A percentile compares a stretch with the other conserved stretches of the same genome.
These are phyloP conservation scores for Pterocles burchelli DNA, from an alignment of 2,113 vertebrate species.

Conservation along the genomic window DNA sequence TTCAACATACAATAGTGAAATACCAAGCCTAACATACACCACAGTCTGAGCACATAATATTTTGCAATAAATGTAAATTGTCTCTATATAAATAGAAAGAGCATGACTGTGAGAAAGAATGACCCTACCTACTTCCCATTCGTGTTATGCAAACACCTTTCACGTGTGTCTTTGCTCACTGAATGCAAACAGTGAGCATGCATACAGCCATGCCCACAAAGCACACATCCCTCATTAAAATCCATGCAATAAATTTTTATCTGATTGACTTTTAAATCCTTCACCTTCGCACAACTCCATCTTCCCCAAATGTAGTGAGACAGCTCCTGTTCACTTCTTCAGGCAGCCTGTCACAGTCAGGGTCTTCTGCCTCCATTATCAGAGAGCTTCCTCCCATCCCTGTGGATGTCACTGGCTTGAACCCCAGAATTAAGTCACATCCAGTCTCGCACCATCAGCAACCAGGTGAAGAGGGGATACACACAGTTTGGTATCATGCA, in stretches of 20 bases:
- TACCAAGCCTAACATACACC: neutral
- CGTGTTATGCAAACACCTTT: conserved; percentile 61
- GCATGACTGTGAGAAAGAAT: conserved; percentile 7
- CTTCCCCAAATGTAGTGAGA: neutral
- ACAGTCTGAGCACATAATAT: conserved; percentile 20
- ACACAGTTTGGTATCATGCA: neutral
- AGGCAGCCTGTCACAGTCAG: neutral
- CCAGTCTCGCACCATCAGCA: neutral
- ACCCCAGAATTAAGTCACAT: neutral
- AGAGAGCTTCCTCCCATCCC: neutral
- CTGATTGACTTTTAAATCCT: conserved; percentile 59
- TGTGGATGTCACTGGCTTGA: neutral
- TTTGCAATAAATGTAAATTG: conserved; percentile 50
- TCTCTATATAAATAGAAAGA: conserved; percentile 22
- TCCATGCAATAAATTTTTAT: conserved; percentile 47
- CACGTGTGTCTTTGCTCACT: conserved; percentile 49
- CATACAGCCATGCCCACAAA: conserved; percentile 35
- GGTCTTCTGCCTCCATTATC: neutral
- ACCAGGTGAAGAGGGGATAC: neutral
- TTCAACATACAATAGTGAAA: neutral
- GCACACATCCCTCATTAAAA: conserved; percentile 42
- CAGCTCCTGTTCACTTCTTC: neutral
- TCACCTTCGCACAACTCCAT: conserved; percentile 39
- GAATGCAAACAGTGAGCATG: conserved; percentile 51
- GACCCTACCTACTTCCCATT: conserved; percentile 50